Conservation (phyloP, 1,140 invertebrate species). For the Trypoxylus dichotomus region DNA sequence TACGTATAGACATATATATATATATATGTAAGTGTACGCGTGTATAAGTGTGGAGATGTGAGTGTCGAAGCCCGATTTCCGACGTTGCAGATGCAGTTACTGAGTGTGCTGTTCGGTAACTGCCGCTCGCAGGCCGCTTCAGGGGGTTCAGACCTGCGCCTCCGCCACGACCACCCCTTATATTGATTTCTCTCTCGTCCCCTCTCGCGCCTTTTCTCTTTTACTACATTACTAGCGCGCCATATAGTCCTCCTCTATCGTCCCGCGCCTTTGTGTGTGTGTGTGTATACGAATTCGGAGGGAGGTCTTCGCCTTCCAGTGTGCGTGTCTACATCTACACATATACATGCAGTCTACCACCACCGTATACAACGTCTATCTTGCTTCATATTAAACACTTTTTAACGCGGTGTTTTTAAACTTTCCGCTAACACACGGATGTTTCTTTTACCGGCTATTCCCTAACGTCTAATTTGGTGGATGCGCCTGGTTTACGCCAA, state of each 20-base stretch:
- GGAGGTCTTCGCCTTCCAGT: not conserved
- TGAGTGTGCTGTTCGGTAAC: slow-evolving; percentile 46
- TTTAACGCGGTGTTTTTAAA: not conserved
- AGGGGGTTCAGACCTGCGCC: slow-evolving; percentile 51
- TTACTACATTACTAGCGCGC: not conserved
- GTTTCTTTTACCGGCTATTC: too few species aligned
- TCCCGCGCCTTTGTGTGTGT: not conserved
- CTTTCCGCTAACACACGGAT: too few species aligned
- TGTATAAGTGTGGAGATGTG: not conserved
- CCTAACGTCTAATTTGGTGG: too few species aligned
- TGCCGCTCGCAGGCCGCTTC: slow-evolving; percentile 46
- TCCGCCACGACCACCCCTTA: slow-evolving; percentile 46
- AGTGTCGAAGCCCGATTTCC: not conserved
- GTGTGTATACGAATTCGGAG: not conserved
- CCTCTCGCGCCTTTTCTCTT: not conserved
- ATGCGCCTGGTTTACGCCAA: too few species aligned
- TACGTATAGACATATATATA: too few species aligned
- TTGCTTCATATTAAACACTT: not conserved
- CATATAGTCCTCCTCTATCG: not conserved
- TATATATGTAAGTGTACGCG: not conserved
- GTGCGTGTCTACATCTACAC: not conserved
- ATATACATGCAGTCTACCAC: not conserved
- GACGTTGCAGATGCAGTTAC: slow-evolving; percentile 40
- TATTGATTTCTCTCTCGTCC: slow-evolving; percentile 46
- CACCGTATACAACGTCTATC: not conserved